Evolutionary conservation across 37 sponge, comb jelly and placozoan genomes (phyloP).

Genomic region (Aplysina aerophoba): DNA sequence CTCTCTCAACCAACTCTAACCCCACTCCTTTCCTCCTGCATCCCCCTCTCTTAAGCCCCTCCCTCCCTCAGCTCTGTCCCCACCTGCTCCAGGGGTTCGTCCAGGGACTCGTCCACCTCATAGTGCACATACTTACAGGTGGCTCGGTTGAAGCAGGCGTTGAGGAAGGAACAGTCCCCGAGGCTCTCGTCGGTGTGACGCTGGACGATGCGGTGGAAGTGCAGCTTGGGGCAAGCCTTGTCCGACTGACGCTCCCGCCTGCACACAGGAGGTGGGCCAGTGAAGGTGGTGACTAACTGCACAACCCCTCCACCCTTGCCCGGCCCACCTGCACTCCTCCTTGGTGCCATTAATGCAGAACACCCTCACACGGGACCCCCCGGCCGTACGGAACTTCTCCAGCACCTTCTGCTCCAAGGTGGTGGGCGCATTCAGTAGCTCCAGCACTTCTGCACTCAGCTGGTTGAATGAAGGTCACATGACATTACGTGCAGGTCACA

Average conservation of each 20-base stretch:
- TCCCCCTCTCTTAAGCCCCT: background rate
- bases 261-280: no score
- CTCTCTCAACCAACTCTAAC: background rate
- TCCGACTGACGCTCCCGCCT: conserved; percentile 27
- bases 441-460: conserved; percentile 65
- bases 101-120: conserved; percentile 71
- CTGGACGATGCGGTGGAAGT: conserved; percentile 86
- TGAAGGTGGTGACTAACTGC: no score
- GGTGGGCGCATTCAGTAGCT: conserved; percentile 79
- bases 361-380: conserved; percentile 80
- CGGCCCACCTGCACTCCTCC: conserved; percentile 80
- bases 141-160: conserved; percentile 97
- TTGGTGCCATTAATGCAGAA: conserved; percentile 89
- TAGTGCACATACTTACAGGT: conserved; percentile 99
- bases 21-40: background rate
- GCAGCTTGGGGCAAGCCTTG: conserved; percentile 85
- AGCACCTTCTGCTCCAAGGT: conserved; percentile 74
- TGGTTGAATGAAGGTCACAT: no score
- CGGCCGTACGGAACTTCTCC: conserved; percentile 83
- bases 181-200: conserved; percentile 89
- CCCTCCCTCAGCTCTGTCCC: background rate
- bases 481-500: no score
- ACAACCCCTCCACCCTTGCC: background rate
- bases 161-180: conserved; percentile 98
- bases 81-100: conserved; percentile 34